phyloP scores from a whole-genome alignment of 2,797 vertebrate species.

The Tapirus indicus region DNA sequence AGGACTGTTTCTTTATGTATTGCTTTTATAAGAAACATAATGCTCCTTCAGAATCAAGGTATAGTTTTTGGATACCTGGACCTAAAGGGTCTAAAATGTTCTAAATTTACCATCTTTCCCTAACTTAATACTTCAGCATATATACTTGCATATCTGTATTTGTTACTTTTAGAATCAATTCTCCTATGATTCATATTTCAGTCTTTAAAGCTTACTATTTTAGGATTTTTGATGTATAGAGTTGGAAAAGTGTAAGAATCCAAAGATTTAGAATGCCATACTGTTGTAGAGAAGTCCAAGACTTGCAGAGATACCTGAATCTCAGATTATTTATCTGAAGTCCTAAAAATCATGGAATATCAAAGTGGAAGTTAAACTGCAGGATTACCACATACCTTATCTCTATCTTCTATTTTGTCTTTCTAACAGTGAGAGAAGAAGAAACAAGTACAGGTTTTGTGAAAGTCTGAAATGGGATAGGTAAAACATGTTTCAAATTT shows the following conservation, averaged over 20 bases:
- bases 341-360: not conserved
- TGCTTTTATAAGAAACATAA: not conserved
- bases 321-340: not conserved
- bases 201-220: not conserved
- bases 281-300: not conserved
- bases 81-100: not conserved
- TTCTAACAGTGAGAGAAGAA: not conserved
- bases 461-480: not conserved
- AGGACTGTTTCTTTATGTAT: not conserved
- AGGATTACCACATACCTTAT: not conserved
- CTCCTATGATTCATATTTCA: not conserved
- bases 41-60: not conserved
- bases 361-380: not conserved
- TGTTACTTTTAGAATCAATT: not conserved
- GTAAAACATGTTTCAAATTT: not conserved
- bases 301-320: not conserved
- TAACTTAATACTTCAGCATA: not conserved
- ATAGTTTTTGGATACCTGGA: not conserved
- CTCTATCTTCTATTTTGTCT: not conserved
- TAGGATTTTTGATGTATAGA: not conserved
- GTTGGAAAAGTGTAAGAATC: not conserved
- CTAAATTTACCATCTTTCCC: not conserved
- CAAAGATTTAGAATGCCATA: not conserved
- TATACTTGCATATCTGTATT: not conserved
- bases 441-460: not conserved